Conservation (phyloP, 2,888 invertebrate genomes). For the Cylindroiulus punctatus region DNA sequence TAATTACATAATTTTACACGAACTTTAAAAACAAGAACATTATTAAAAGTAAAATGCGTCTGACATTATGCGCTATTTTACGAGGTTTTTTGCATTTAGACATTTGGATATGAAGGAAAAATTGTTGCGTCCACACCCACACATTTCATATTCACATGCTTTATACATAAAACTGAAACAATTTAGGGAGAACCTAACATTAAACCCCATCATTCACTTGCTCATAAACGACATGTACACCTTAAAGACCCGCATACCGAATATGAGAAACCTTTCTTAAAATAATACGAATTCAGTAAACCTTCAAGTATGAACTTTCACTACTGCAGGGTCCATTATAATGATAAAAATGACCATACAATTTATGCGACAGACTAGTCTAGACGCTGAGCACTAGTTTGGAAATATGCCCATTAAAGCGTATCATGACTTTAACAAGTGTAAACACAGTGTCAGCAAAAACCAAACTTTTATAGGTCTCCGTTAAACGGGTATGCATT, state of each 20-base stretch:
- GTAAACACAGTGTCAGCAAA: background rate
- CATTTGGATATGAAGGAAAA: background rate
- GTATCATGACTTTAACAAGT: background rate
- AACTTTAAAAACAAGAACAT: background rate
- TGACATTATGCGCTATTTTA: background rate
- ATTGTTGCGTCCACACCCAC: background rate
- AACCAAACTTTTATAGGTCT: background rate
- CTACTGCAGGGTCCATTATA: background rate
- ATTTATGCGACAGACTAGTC: too few relatives aligned
- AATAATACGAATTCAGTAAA: background rate
- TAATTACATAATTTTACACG: constrained; percentile 11
- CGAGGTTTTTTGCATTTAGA: background rate
- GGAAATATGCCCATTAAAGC: background rate
- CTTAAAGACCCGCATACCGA: background rate
- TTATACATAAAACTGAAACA: constrained; percentile 24
- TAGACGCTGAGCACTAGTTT: background rate
- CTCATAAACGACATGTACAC: background rate
- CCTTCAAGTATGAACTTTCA: background rate
- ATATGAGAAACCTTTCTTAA: background rate
- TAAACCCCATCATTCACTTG: background rate
- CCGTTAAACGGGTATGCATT: background rate
- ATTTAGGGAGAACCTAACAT: constrained; percentile 29
- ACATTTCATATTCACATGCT: constrained; percentile 2
- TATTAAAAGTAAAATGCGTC: background rate
- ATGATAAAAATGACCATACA: background rate